A percentile compares a stretch with the other conserved stretches of the same genome.
phyloP scores from a whole-genome alignment of 2,888 invertebrate genomes.

The Drosophila mimica region DNA sequence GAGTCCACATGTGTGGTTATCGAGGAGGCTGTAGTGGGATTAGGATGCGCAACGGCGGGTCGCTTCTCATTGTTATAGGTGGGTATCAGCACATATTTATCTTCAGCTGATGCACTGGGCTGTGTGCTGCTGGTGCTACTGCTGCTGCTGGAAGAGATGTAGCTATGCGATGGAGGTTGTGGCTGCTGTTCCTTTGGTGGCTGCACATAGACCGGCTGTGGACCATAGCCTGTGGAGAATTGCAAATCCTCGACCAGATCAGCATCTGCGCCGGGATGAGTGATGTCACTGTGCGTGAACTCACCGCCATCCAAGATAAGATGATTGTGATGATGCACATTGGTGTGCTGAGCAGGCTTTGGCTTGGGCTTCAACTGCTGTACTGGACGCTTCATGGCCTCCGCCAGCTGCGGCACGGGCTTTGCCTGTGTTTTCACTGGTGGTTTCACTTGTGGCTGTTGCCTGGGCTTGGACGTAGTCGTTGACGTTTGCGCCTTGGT shows the following conservation, averaged over 20 bases:
- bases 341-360: slow-evolving; percentile 40
- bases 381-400: slow-evolving; percentile 60
- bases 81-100: slow-evolving; percentile 83
- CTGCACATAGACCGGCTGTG: slow-evolving; percentile 81
- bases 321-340: slow-evolving; percentile 75
- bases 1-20: slow-evolving; percentile 86
- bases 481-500: slow-evolving; percentile 39
- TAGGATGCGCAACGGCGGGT: slow-evolving; percentile 18
- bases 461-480: slow-evolving; percentile 43
- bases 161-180: slow-evolving; percentile 85
- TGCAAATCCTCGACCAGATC: slow-evolving; percentile 87
- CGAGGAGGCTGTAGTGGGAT: slow-evolving; percentile 80
- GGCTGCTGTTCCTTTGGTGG: slow-evolving; percentile 83
- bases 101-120: slow-evolving; percentile 67
- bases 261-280: slow-evolving; percentile 88
- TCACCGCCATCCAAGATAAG: slow-evolving; percentile 84
- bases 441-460: slow-evolving; percentile 22
- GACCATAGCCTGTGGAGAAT: slow-evolving; percentile 86
- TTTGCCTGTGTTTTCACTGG: slow-evolving; percentile 16
- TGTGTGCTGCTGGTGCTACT: slow-evolving; percentile 30
- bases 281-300: slow-evolving; percentile 87
- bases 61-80: slow-evolving; percentile 72
- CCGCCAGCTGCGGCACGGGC: slow-evolving; percentile 59
- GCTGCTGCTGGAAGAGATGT: slow-evolving; percentile 49
- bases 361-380: slow-evolving; percentile 46